phyloP scores from a whole-genome alignment of 2,113 vertebrate genomes.

The Cacatua alba region DNA sequence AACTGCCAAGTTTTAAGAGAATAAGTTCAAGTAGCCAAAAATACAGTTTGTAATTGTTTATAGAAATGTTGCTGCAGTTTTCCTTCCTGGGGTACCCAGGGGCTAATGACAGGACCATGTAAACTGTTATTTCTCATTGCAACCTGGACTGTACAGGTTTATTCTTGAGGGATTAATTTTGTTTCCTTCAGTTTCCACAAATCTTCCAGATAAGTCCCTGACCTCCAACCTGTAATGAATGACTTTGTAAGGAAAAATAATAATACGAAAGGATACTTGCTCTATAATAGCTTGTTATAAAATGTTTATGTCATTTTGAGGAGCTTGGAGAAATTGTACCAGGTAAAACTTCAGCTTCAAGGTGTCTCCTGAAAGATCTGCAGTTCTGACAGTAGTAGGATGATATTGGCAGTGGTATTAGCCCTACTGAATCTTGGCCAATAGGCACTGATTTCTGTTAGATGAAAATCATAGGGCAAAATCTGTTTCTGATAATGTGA shows the following conservation, averaged over 20 bases:
- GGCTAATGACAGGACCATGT: background rate
- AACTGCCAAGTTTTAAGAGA: slow-evolving; percentile 29
- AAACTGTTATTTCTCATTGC: background rate
- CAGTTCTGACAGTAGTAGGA: slow-evolving; percentile 1
- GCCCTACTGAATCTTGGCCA: background rate
- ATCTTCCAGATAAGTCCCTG: background rate
- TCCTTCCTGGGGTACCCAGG: background rate
- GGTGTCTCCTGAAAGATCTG: background rate
- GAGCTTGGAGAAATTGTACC: background rate
- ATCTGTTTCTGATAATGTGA: slow-evolving; percentile 25
- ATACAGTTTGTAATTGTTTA: slow-evolving; percentile 50
- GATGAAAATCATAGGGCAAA: background rate
- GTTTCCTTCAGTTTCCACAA: background rate
- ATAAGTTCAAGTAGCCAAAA: slow-evolving; percentile 50
- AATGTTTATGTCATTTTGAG: background rate
- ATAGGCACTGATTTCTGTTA: background rate
- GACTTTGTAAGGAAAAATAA: background rate
- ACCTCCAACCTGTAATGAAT: background rate
- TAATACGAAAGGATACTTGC: background rate
- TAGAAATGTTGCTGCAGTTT: slow-evolving; percentile 50
- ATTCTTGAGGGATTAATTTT: background rate
- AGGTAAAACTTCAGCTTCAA: background rate
- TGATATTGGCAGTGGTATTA: background rate
- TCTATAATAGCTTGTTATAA: background rate
- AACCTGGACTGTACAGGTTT: background rate